phyloP scores from a whole-genome alignment of 2,113 vertebrate genomes.

The Pomatorhinus ruficollis region DNA sequence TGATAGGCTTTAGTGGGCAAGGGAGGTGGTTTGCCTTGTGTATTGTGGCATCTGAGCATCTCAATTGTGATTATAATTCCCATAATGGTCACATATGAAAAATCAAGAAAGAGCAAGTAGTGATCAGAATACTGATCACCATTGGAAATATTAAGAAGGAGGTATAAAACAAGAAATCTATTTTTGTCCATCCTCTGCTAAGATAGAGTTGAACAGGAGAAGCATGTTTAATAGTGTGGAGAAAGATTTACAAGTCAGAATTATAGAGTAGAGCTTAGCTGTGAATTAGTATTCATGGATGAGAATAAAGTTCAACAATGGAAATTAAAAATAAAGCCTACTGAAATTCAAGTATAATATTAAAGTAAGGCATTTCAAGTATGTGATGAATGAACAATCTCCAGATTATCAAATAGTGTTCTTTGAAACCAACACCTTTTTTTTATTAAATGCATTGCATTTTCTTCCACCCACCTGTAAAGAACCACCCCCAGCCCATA shows the following conservation, averaged over 20 bases:
- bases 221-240: background rate
- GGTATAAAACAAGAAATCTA: background rate
- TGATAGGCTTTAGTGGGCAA: background rate
- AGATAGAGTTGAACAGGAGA: background rate
- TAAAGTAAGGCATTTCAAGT: background rate
- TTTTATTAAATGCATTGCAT: background rate
- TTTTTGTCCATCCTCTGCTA: background rate
- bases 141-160: background rate
- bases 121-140: background rate
- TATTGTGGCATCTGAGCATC: background rate
- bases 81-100: background rate
- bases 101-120: background rate
- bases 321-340: constrained; percentile 1
- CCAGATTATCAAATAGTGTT: background rate
- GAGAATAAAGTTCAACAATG: background rate
- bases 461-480: background rate
- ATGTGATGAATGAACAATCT: background rate
- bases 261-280: background rate
- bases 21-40: background rate
- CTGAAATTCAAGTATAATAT: background rate
- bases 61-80: background rate
- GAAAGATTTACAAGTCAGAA: background rate
- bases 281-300: background rate
- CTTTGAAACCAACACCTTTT: background rate
- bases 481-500: background rate